Evolutionary conservation across 2,113 vertebrate species (phyloP).

Genomic region (Trematocara marginatum): DNA sequence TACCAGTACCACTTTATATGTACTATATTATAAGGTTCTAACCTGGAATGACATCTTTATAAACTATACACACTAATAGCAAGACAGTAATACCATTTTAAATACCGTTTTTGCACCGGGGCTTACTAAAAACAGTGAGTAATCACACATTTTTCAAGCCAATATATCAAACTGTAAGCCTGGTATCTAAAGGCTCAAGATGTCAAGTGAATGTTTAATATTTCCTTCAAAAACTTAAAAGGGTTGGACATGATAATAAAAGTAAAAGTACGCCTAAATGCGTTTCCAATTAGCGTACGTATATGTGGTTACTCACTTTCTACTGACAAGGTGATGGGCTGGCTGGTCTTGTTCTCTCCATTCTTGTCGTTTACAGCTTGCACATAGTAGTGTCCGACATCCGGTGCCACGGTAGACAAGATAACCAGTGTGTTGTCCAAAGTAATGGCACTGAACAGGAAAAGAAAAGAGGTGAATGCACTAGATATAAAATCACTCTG

Average conservation of each 20-base stretch:
- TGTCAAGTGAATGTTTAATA: neutral
- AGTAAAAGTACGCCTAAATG: neutral
- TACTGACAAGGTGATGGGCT: slow-evolving; percentile 87
- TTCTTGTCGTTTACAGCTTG: slow-evolving; percentile 98
- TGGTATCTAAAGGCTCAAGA: neutral
- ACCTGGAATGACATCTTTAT: neutral
- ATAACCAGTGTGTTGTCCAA: slow-evolving; percentile 97
- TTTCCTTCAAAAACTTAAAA: neutral
- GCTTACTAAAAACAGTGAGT: neutral
- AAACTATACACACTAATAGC: neutral
- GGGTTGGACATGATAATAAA: neutral
- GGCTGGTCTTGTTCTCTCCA: slow-evolving; percentile 97
- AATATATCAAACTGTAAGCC: neutral
- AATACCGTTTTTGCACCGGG: neutral
- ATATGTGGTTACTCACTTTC: slow-evolving; percentile 80
- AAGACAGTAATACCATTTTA: neutral
- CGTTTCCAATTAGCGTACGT: neutral
- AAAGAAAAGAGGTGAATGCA: neutral
- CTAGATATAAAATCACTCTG: neutral
- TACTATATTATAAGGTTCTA: neutral
- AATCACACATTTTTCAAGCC: neutral
- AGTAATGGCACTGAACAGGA: slow-evolving; percentile 83
- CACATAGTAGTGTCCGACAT: slow-evolving; percentile 91
- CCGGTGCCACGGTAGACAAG: slow-evolving; percentile 91
- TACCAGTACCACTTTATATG: neutral